These are phyloP conservation scores for Spisula subtruncata DNA, from an alignment of 2,888 invertebrate species.

Conservation along the genomic window DNA sequence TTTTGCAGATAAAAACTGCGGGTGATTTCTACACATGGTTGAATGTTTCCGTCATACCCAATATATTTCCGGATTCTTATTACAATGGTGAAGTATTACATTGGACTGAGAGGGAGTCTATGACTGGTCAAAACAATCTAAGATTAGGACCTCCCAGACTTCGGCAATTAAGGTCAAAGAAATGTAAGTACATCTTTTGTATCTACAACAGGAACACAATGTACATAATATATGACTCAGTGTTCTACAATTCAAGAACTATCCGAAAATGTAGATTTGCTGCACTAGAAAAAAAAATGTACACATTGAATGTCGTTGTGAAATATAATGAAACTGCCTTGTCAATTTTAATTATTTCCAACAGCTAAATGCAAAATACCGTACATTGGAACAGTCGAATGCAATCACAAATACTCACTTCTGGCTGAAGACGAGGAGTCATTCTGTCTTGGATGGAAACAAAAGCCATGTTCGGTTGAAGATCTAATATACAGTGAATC, in stretches of 20 bases:
- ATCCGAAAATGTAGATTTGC: too few relatives aligned
- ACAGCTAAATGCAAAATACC: constrained; percentile 66
- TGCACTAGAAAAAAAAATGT: too few relatives aligned
- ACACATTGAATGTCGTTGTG: not conserved
- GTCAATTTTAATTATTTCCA: not conserved
- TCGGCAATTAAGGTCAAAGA: constrained; percentile 64
- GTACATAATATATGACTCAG: not conserved
- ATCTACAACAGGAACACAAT: too few relatives aligned
- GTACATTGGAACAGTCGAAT: constrained; percentile 55
- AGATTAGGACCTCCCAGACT: constrained; percentile 74
- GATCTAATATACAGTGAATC: constrained; percentile 61
- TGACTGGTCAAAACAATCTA: constrained; percentile 54
- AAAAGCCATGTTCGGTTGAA: constrained; percentile 59
- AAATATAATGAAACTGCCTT: not conserved
- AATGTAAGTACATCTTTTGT: too few relatives aligned
- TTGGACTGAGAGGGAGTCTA: constrained; percentile 72
- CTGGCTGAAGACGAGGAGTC: constrained; percentile 61
- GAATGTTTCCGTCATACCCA: constrained; percentile 71
- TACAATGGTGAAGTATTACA: constrained; percentile 69
- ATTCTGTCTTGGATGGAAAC: constrained; percentile 75
- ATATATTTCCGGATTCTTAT: constrained; percentile 73
- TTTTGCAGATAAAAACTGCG: constrained; percentile 68
- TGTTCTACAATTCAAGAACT: too few relatives aligned
- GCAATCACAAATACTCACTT: constrained; percentile 68
- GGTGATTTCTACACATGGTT: constrained; percentile 74